Evolutionary conservation across 2,113 vertebrate genomes (phyloP).

Genomic region (Nyctereutes procyonoides): DNA sequence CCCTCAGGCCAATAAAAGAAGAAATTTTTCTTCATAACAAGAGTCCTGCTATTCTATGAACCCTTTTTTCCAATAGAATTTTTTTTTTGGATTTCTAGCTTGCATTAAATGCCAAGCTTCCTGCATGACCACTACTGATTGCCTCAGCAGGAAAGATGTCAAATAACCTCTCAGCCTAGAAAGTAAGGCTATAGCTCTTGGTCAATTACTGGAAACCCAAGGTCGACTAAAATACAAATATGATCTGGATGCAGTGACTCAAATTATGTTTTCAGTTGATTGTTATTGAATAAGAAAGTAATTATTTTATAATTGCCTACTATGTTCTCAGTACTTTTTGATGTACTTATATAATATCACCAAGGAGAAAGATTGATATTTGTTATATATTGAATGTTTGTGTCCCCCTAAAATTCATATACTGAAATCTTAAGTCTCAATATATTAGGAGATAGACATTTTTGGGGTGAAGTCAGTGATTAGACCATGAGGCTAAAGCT

Average conservation of each 20-base stretch:
- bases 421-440: neutral
- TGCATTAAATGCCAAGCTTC: neutral
- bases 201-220: neutral
- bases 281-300: neutral
- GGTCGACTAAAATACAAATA: neutral
- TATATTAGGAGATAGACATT: neutral
- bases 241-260: neutral
- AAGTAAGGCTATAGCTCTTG: neutral
- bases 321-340: neutral
- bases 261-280: neutral
- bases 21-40: neutral
- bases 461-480: neutral
- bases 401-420: neutral
- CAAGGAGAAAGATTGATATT: neutral
- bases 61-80: neutral
- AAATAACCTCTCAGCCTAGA: neutral
- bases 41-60: neutral
- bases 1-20: neutral
- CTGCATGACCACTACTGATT: neutral
- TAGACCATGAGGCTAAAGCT: neutral
- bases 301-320: neutral
- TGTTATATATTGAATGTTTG: neutral
- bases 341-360: neutral
- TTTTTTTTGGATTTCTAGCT: neutral
- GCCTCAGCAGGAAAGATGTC: neutral